These are phyloP conservation scores for Leptobrachium leishanense DNA, from an alignment of 2,113 vertebrate genomes.

Conservation along the genomic window DNA sequence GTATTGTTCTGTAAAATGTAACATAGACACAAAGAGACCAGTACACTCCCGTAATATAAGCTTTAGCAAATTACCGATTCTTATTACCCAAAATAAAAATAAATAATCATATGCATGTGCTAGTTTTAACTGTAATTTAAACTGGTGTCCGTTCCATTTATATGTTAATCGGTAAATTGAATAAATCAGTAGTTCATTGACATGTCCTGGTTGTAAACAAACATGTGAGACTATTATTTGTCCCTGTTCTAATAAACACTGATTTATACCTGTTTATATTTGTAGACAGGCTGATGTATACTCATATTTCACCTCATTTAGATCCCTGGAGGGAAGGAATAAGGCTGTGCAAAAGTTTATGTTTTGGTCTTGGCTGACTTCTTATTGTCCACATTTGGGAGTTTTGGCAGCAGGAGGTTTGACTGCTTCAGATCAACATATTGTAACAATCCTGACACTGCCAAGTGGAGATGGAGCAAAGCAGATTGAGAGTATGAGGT, in stretches of 20 bases:
- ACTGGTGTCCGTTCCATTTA: too few relatives aligned
- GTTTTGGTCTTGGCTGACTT: constrained; percentile 28
- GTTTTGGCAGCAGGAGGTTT: constrained; percentile 30
- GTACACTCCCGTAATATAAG: too few relatives aligned
- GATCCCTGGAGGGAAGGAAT: background rate
- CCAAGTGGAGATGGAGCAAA: constrained; percentile 43
- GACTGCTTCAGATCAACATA: constrained; percentile 42
- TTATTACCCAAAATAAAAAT: too few relatives aligned
- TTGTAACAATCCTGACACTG: constrained; percentile 36
- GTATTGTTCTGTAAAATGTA: too few relatives aligned
- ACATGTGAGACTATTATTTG: background rate
- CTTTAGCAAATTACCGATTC: too few relatives aligned
- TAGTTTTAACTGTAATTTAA: too few relatives aligned
- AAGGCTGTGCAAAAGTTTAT: constrained; percentile 14
- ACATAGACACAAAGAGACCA: too few relatives aligned
- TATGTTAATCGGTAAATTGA: too few relatives aligned
- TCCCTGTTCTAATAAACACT: background rate
- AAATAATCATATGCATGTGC: too few relatives aligned
- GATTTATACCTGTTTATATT: background rate
- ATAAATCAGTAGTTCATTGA: too few relatives aligned
- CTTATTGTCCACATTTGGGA: constrained; percentile 38
- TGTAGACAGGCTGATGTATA: background rate
- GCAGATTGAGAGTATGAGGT: constrained; percentile 40
- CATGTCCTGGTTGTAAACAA: background rate
- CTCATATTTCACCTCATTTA: background rate